Percentiles rank a stretch among this genome's conserved stretches.
These are phyloP conservation scores for Popillia japonica DNA, from an alignment of 1,140 invertebrate genomes.

Conservation along the genomic window DNA sequence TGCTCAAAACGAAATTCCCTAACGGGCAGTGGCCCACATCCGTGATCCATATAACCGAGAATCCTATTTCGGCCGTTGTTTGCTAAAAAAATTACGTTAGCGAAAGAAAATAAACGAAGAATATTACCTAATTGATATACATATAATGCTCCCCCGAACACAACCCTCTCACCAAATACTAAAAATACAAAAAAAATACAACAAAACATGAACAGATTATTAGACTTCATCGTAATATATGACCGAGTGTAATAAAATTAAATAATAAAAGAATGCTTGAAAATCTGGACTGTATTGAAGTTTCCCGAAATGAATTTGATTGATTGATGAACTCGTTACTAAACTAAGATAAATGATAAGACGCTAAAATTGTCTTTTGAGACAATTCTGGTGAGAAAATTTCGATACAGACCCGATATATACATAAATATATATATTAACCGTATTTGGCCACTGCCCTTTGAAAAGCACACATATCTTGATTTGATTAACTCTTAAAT, in stretches of 20 bases:
- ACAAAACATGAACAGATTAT: background rate
- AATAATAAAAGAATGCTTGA: constrained; percentile 13
- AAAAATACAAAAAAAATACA: background rate
- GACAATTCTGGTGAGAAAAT: no score
- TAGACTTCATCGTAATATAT: background rate
- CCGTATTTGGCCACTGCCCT: constrained; percentile 53
- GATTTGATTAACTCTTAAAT: constrained; percentile 39
- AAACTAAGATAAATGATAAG: no score
- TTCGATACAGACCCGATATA: constrained; percentile 53
- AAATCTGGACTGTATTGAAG: constrained; percentile 54
- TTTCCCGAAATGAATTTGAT: no score
- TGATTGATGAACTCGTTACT: no score
- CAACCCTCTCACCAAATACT: background rate
- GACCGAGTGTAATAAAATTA: background rate
- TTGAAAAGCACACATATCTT: constrained; percentile 54
- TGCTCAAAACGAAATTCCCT: constrained; percentile 55
- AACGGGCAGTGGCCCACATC: constrained; percentile 63
- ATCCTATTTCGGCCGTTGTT: constrained; percentile 78
- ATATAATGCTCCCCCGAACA: background rate
- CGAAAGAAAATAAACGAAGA: background rate
- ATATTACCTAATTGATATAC: background rate
- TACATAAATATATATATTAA: constrained; percentile 10
- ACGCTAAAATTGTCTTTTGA: no score
- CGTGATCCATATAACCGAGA: constrained; percentile 79
- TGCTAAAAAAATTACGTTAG: constrained; percentile 66